Percentiles rank a stretch among this genome's conserved stretches.
Conservation (phyloP, 2,797 vertebrate species). For the Falco berigora region DNA sequence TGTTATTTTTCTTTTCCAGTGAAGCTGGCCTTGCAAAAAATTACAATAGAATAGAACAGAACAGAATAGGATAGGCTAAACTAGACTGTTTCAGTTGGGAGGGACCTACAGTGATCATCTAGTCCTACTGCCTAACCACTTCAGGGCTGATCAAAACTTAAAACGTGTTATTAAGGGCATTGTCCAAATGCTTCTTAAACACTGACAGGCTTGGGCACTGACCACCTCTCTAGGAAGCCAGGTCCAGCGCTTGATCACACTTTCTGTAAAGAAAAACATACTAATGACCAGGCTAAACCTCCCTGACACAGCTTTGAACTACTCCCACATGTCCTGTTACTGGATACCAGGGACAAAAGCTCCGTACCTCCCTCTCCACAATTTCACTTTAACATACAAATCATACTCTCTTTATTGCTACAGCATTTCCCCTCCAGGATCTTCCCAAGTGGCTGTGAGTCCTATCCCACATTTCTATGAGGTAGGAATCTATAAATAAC, state of each 20-base stretch:
- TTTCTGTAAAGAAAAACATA: neutral
- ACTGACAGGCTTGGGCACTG: too few species aligned
- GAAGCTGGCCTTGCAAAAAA: neutral
- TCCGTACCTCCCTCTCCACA: neutral
- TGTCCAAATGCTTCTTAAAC: too few species aligned
- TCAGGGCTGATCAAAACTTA: neutral
- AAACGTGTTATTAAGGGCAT: neutral
- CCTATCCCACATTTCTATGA: neutral
- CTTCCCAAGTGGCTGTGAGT: neutral
- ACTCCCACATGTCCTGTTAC: neutral
- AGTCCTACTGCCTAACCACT: too few species aligned
- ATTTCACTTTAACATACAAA: neutral
- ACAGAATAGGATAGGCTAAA: neutral
- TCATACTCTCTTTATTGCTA: neutral
- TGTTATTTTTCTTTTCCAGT: neutral
- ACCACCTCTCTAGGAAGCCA: neutral
- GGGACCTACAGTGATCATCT: neutral
- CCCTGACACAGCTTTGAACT: neutral
- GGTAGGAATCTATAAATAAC: neutral
- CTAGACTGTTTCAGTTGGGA: neutral
- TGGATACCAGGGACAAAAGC: neutral
- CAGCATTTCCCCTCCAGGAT: neutral
- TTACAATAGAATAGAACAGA: neutral
- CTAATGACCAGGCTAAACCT: neutral
- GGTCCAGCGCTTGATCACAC: neutral